Conservation (phyloP, 2,888 invertebrate genomes). For the Thecophora atra region DNA sequence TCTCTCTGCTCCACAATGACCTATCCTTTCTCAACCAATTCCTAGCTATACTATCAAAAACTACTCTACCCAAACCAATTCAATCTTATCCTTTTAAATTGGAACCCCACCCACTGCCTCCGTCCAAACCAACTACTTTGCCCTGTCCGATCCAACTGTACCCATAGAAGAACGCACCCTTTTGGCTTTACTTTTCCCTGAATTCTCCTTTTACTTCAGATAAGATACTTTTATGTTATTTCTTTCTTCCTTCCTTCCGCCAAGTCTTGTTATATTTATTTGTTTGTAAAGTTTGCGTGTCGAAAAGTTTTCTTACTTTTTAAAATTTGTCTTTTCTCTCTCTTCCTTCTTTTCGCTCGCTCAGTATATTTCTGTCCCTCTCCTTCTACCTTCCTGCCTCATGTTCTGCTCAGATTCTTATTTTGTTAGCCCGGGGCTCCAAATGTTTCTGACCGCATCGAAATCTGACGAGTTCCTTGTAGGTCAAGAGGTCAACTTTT, state of each 20-base stretch:
- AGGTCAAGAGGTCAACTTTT: conserved; percentile 39
- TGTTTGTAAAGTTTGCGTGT: conserved; percentile 19
- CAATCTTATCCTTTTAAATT: too few species aligned
- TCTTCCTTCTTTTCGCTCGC: neutral
- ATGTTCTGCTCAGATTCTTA: neutral
- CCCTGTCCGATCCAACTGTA: too few species aligned
- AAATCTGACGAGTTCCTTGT: neutral
- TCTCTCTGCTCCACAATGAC: too few species aligned
- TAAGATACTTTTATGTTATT: neutral
- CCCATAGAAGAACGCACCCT: too few species aligned
- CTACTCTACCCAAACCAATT: too few species aligned
- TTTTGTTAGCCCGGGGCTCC: neutral
- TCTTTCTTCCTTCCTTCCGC: neutral
- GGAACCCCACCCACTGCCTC: too few species aligned
- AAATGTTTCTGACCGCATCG: neutral
- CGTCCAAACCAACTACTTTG: too few species aligned
- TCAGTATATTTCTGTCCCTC: neutral
- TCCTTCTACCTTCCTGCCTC: neutral
- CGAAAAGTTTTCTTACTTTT: conserved; percentile 9
- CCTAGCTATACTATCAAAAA: too few species aligned
- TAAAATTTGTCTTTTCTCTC: neutral
- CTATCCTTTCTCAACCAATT: too few species aligned
- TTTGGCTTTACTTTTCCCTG: too few species aligned
- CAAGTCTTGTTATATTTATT: neutral
- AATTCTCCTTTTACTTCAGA: too few species aligned